phyloP scores from a whole-genome alignment of 2,113 vertebrate genomes.

The Megaptera novaeangliae region DNA sequence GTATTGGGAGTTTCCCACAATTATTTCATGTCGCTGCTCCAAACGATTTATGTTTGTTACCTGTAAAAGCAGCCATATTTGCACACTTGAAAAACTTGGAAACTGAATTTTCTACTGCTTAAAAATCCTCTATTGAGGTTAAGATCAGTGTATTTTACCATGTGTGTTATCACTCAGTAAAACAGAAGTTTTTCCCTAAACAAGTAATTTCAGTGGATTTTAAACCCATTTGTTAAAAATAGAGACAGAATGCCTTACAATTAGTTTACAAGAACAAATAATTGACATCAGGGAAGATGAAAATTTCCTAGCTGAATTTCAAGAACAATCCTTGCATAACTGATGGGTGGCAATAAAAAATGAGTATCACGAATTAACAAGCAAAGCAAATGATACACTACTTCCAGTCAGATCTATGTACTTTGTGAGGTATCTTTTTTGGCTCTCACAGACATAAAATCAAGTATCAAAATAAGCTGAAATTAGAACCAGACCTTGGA shows the following conservation, averaged over 20 bases:
- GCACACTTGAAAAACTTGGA: background rate
- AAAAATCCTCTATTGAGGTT: background rate
- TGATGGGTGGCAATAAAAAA: background rate
- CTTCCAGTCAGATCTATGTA: background rate
- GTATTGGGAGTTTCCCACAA: background rate
- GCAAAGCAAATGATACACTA: background rate
- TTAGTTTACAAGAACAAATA: background rate
- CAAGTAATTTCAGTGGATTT: background rate
- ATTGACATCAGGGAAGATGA: background rate
- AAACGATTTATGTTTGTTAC: background rate
- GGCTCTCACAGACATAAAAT: constrained; percentile 15
- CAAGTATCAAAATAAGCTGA: background rate
- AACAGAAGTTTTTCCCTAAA: background rate
- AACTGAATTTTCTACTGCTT: background rate
- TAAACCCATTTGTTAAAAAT: background rate
- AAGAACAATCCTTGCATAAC: background rate
- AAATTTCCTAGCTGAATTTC: constrained; percentile 27
- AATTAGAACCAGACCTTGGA: background rate
- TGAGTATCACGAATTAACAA: background rate
- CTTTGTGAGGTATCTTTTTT: background rate
- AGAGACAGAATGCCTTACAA: background rate
- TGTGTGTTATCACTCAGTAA: background rate
- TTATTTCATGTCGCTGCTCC: background rate
- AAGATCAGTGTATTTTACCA: background rate
- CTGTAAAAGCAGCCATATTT: background rate